phyloP scores from a whole-genome alignment of 2,113 vertebrate species.

The Maccullochella peelii region DNA sequence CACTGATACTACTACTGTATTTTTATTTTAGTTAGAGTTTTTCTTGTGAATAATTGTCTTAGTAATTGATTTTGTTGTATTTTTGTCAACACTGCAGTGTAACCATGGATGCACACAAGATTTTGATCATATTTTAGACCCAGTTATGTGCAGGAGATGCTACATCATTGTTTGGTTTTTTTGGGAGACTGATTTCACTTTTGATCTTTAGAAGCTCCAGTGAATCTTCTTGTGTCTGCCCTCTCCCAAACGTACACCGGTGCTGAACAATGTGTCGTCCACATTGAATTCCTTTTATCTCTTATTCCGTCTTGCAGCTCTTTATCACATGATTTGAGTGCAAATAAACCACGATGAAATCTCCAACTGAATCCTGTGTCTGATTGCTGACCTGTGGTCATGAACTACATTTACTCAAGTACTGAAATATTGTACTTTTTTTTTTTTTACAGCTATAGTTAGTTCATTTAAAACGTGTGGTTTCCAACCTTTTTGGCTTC shows the following conservation, averaged over 20 bases:
- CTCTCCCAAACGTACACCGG: conserved; percentile 61
- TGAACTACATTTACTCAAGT: neutral
- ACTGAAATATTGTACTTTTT: neutral
- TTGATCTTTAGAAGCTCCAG: conserved; percentile 16
- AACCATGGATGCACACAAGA: conserved; percentile 20
- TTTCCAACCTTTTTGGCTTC: neutral
- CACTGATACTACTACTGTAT: conserved; percentile 53
- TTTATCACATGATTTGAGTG: conserved; percentile 80
- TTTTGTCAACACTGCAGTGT: conserved; percentile 15
- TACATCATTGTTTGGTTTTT: conserved; percentile 1
- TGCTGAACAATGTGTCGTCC: conserved; percentile 76
- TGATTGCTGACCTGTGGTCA: neutral
- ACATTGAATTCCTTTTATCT: conserved; percentile 62
- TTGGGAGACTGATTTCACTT: conserved; percentile 31
- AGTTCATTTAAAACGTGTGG: neutral
- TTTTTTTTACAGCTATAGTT: neutral
- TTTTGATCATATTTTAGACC: conserved; percentile 25
- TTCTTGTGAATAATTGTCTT: conserved; percentile 42
- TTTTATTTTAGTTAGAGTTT: conserved; percentile 22
- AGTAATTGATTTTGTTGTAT: conserved; percentile 9
- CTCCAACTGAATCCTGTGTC: conserved; percentile 18
- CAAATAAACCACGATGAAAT: conserved; percentile 80
- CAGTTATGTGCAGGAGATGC: neutral
- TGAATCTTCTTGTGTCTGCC: conserved; percentile 21
- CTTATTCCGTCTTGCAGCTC: conserved; percentile 67